phyloP scores from a whole-genome alignment of 2,888 invertebrate genomes.

The Mesorhabditis sp. region DNA sequence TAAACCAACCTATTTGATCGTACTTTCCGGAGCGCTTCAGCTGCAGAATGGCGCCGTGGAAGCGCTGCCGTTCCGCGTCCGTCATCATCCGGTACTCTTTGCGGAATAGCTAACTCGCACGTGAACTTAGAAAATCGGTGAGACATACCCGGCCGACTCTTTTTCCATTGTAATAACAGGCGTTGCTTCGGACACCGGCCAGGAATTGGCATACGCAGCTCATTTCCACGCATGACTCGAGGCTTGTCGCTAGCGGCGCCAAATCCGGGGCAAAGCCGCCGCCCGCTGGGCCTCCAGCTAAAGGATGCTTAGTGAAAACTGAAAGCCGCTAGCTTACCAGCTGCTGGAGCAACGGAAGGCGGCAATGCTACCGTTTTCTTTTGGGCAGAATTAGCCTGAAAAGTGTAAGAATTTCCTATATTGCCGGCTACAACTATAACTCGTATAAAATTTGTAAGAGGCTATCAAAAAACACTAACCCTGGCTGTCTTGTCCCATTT shows the following conservation, averaged over 20 bases:
- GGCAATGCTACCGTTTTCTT: constrained; percentile 43
- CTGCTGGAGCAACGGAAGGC: constrained; percentile 24
- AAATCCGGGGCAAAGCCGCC: constrained; percentile 42
- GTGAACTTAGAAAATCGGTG: neutral
- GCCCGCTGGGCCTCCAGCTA: constrained; percentile 21
- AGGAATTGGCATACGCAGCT: constrained; percentile 52
- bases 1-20: constrained; percentile 19
- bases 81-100: constrained; percentile 52
- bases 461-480: constrained; percentile 15
- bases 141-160: neutral
- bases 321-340: too few species aligned
- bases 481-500: constrained; percentile 51
- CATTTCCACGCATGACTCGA: constrained; percentile 53
- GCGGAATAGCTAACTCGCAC: constrained; percentile 12
- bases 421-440: too few species aligned
- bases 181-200: constrained; percentile 25
- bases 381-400: constrained; percentile 25
- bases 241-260: constrained; percentile 45
- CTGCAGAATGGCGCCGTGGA: constrained; percentile 24
- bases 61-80: constrained; percentile 48
- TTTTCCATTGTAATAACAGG: neutral
- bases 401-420: neutral
- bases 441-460: too few species aligned
- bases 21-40: constrained; percentile 35
- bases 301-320: too few species aligned